phyloP scores from a whole-genome alignment of 2,797 vertebrate genomes.

The Catamblyrhynchus diadema region DNA sequence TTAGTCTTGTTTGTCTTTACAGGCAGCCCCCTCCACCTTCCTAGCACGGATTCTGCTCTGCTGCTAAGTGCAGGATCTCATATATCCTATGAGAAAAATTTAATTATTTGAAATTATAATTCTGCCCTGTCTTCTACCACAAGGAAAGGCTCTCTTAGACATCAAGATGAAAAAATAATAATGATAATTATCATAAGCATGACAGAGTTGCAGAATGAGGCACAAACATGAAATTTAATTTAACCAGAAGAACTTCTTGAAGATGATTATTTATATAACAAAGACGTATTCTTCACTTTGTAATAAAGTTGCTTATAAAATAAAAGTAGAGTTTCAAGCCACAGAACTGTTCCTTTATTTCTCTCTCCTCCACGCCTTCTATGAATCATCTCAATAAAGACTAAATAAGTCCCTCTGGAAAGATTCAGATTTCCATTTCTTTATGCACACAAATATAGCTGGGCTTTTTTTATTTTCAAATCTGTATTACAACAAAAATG shows the following conservation, averaged over 20 bases:
- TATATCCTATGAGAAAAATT: neutral
- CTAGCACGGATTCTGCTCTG: neutral
- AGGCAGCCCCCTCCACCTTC: neutral
- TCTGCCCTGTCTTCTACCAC: neutral
- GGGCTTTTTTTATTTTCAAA: slow-evolving; percentile 18
- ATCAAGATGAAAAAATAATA: neutral
- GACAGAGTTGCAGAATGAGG: neutral
- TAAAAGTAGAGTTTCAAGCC: neutral
- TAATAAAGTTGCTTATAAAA: neutral
- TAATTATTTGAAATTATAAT: neutral
- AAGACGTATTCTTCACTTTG: neutral
- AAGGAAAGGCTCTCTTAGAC: neutral
- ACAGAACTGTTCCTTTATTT: neutral
- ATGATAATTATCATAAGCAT: neutral
- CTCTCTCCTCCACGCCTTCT: slow-evolving; percentile 16
- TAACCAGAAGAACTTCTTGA: neutral
- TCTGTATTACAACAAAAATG: slow-evolving; percentile 52
- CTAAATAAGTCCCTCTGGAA: slow-evolving; percentile 35
- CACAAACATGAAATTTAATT: neutral
- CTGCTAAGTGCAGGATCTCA: neutral
- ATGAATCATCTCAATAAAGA: slow-evolving; percentile 50
- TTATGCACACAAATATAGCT: slow-evolving; percentile 5
- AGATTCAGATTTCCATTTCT: slow-evolving; percentile 52
- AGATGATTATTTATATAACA: neutral
- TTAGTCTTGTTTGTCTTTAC: neutral